phyloP scores from a whole-genome alignment of 2,113 vertebrate species.

The Tyrannus savana region DNA sequence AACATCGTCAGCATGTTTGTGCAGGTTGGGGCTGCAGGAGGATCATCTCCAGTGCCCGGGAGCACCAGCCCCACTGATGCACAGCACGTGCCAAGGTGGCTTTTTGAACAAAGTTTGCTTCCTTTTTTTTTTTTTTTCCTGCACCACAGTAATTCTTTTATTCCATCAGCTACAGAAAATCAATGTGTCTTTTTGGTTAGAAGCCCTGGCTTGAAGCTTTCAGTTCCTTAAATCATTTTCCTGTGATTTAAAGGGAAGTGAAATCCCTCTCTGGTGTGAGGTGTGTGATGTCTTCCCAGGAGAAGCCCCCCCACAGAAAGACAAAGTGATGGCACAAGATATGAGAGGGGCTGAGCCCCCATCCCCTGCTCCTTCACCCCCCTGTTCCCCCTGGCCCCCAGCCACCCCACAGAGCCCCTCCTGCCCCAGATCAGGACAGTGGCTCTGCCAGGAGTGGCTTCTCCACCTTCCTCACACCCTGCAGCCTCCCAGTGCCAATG shows the following conservation, averaged over 20 bases:
- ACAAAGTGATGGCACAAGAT: fast-evolving
- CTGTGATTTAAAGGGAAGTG: neutral
- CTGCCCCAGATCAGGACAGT: fast-evolving
- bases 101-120: neutral
- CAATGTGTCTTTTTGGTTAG: constrained; percentile 33
- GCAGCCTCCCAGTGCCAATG: neutral
- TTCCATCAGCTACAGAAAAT: constrained; percentile 45
- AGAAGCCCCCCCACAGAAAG: neutral
- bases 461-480: neutral
- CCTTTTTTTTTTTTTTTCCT: neutral
- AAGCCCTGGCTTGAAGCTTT: constrained; percentile 22
- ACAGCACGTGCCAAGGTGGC: neutral
- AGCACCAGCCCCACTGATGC: neutral
- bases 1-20: fast-evolving
- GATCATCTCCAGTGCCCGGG: fast-evolving
- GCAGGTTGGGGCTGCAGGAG: neutral
- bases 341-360: neutral
- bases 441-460: neutral
- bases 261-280: neutral
- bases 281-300: neutral
- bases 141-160: neutral
- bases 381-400: fast-evolving
- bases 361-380: neutral
- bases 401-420: neutral
- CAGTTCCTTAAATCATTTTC: constrained; percentile 42